Percentiles rank a stretch among this genome's conserved stretches.
Conservation (phyloP, 92 coral and sea anemone genomes). For the Umimayanthus kanabou region DNA sequence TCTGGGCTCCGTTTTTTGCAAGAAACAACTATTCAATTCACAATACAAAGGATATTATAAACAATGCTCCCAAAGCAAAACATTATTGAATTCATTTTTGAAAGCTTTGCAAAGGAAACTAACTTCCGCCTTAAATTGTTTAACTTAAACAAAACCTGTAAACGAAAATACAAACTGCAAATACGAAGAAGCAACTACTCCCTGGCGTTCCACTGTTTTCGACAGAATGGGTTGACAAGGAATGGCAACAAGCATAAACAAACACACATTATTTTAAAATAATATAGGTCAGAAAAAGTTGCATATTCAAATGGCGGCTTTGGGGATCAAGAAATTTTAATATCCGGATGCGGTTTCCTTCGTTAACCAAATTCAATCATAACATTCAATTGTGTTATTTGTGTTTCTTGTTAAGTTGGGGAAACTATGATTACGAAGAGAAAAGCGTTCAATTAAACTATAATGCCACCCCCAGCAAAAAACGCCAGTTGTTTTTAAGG, state of each 20-base stretch:
- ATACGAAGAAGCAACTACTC: background rate
- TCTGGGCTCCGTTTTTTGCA: background rate
- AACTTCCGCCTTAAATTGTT: constrained; percentile 18
- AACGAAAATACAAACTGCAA: constrained; percentile 6
- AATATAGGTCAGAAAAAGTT: background rate
- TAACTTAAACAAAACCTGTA: constrained; percentile 17
- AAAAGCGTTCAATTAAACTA: constrained; percentile 24
- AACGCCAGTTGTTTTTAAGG: background rate
- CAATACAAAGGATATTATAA: background rate
- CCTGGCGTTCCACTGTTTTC: constrained; percentile 5
- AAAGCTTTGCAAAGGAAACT: constrained; percentile 17
- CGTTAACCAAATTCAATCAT: constrained; percentile 23
- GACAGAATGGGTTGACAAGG: background rate
- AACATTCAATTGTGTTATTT: constrained; percentile 25
- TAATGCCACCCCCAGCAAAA: constrained; percentile 28
- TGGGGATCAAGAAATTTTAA: constrained; percentile 21
- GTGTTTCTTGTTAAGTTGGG: constrained; percentile 20
- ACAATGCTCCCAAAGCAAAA: background rate
- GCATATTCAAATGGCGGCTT: constrained; percentile 22
- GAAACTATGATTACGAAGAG: constrained; percentile 3
- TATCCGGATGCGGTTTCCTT: constrained; percentile 36
- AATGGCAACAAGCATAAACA: background rate
- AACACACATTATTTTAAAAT: background rate
- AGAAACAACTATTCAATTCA: constrained; percentile 1
- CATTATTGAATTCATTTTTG: constrained; percentile 2